Conservation (phyloP, 2,888 invertebrate genomes). For the Ectemnius lituratus region DNA sequence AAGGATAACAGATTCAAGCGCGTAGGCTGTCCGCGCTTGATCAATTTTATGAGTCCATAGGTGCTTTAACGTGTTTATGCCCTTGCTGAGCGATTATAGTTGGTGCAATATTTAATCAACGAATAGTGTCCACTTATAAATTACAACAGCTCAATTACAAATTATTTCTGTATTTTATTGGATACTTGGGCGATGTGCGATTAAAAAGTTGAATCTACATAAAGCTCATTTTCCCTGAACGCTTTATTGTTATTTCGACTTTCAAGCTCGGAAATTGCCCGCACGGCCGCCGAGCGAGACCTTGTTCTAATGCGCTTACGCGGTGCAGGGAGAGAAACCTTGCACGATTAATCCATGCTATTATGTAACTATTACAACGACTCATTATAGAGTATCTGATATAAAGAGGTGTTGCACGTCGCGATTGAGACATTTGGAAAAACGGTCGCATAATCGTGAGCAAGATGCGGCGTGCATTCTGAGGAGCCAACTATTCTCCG, state of each 20-base stretch:
- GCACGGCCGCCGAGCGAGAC: conserved; percentile 38
- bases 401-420: background rate
- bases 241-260: conserved; percentile 26
- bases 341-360: conserved; percentile 48
- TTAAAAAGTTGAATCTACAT: too few relatives aligned
- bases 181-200: too few relatives aligned
- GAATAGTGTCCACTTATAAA: too few relatives aligned
- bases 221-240: background rate
- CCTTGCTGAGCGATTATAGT: too few relatives aligned
- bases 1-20: conserved; percentile 49
- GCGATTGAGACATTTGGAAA: conserved; percentile 16
- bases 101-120: too few relatives aligned
- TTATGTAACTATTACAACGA: conserved; percentile 46
- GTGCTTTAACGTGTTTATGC: too few relatives aligned
- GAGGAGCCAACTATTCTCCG: too few relatives aligned
- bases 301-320: conserved; percentile 48
- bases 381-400: conserved; percentile 18
- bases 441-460: background rate
- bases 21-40: conserved; percentile 26
- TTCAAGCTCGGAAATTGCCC: conserved; percentile 17
- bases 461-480: too few relatives aligned
- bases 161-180: too few relatives aligned
- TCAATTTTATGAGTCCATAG: too few relatives aligned
- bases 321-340: conserved; percentile 50
- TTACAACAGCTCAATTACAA: too few relatives aligned